phyloP scores from a whole-genome alignment of 2,888 invertebrate genomes.

The Pachymerium ferrugineum region DNA sequence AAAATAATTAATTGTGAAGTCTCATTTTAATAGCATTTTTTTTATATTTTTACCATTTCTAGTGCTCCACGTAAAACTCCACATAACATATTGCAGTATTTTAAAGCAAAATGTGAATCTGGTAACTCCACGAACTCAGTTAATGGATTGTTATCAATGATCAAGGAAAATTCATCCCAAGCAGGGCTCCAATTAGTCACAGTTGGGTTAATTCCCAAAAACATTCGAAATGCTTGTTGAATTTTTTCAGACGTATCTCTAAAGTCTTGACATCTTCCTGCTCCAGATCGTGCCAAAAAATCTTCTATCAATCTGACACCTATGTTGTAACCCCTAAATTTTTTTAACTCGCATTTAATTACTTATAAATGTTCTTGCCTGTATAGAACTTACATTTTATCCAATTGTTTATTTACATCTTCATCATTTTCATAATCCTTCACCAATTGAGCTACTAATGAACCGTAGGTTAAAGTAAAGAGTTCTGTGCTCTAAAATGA shows the following conservation, averaged over 20 bases:
- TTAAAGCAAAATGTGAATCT: slow-evolving; percentile 66
- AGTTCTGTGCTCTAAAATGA: slow-evolving; percentile 58
- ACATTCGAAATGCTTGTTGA: slow-evolving; percentile 64
- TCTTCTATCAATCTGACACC: slow-evolving; percentile 96
- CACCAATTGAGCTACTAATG: slow-evolving; percentile 91
- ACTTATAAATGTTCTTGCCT: too few relatives aligned
- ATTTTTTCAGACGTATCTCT: slow-evolving; percentile 90
- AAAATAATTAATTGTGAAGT: slow-evolving; percentile 67
- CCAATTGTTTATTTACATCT: slow-evolving; percentile 94
- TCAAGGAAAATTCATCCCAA: slow-evolving; percentile 92
- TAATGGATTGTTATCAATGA: slow-evolving; percentile 90
- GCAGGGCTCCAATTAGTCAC: slow-evolving; percentile 91
- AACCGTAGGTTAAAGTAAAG: slow-evolving; percentile 95
- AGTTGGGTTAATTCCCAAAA: slow-evolving; percentile 84
- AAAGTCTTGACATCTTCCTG: slow-evolving; percentile 87
- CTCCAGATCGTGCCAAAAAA: slow-evolving; percentile 84
- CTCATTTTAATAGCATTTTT: slow-evolving; percentile 53
- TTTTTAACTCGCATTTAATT: background rate
- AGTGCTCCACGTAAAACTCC: slow-evolving; percentile 82
- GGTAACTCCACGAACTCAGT: slow-evolving; percentile 97
- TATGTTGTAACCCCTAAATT: slow-evolving; percentile 81
- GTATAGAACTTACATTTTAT: slow-evolving; percentile 65
- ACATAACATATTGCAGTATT: slow-evolving; percentile 87
- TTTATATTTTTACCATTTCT: slow-evolving; percentile 73
- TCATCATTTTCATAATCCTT: slow-evolving; percentile 95